phyloP scores from a whole-genome alignment of 2,888 invertebrate genomes.

The Hyppa rectilinea region DNA sequence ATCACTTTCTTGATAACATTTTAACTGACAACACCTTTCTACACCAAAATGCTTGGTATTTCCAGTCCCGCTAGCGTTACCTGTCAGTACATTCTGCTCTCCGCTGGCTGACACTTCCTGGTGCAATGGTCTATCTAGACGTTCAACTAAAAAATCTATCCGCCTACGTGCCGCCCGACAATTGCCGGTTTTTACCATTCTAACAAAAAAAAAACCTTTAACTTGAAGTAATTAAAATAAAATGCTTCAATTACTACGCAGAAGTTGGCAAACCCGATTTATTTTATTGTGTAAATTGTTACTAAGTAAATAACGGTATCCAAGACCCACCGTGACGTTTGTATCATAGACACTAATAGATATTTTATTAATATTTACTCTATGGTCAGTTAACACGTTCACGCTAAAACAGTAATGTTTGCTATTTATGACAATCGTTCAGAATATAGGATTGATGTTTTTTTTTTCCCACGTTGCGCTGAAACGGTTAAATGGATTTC shows the following conservation, averaged over 20 bases:
- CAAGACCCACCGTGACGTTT: slow-evolving; percentile 47
- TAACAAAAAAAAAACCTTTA: slow-evolving; percentile 61
- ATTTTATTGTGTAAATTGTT: slow-evolving; percentile 52
- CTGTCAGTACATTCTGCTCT: slow-evolving; percentile 33
- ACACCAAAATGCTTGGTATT: slow-evolving; percentile 38
- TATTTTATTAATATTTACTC: slow-evolving; percentile 56
- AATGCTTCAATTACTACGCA: slow-evolving; percentile 54
- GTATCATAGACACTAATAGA: slow-evolving; percentile 34
- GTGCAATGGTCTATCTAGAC: slow-evolving; percentile 68
- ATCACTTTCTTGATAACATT: background rate
- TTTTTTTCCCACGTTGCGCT: slow-evolving; percentile 60
- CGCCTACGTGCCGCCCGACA: slow-evolving; percentile 59
- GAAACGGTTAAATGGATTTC: slow-evolving; percentile 57
- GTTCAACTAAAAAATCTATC: slow-evolving; percentile 61
- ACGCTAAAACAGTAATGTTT: slow-evolving; percentile 56
- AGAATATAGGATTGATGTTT: slow-evolving; percentile 33
- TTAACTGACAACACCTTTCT: slow-evolving; percentile 5
- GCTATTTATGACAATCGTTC: slow-evolving; percentile 40
- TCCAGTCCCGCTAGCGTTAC: slow-evolving; percentile 49
- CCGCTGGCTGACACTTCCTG: slow-evolving; percentile 62
- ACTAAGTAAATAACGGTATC: slow-evolving; percentile 61
- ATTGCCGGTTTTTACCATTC: slow-evolving; percentile 56
- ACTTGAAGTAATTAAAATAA: slow-evolving; percentile 63
- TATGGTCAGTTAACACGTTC: slow-evolving; percentile 55
- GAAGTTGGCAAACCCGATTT: slow-evolving; percentile 37